These are phyloP conservation scores for Zalophus californianus DNA, from an alignment of 2,797 vertebrate genomes.

Conservation along the genomic window DNA sequence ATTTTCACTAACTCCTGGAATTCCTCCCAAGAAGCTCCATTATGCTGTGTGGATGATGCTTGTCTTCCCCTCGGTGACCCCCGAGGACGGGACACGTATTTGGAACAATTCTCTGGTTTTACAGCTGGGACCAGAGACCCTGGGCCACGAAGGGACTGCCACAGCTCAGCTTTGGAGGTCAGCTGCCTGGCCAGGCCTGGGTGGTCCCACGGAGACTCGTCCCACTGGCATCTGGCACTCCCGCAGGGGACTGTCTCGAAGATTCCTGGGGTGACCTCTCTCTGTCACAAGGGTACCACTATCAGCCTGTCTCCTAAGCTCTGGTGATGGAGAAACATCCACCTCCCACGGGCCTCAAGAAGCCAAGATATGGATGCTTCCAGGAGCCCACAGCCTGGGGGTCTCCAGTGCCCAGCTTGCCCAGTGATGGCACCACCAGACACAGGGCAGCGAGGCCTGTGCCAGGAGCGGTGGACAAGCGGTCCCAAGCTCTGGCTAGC, in stretches of 20 bases:
- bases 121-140: background rate
- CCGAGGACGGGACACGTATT: accelerated
- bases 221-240: too few relatives aligned
- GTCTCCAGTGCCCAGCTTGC: accelerated
- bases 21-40: background rate
- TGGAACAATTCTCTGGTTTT: background rate
- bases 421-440: accelerated
- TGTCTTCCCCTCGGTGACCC: background rate
- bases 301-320: background rate
- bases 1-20: conserved; percentile 20
- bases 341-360: background rate
- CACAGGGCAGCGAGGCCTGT: background rate
- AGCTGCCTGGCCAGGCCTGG: background rate
- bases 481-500: background rate
- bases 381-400: accelerated
- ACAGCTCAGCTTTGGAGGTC: background rate
- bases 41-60: accelerated
- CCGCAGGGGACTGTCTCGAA: background rate
- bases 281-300: background rate
- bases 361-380: background rate
- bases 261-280: background rate
- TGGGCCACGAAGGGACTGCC: background rate
- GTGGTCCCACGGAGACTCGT: background rate
- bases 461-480: accelerated
- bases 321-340: background rate